phyloP scores from a whole-genome alignment of 1,140 invertebrate species.

The Achatina immaculata region DNA sequence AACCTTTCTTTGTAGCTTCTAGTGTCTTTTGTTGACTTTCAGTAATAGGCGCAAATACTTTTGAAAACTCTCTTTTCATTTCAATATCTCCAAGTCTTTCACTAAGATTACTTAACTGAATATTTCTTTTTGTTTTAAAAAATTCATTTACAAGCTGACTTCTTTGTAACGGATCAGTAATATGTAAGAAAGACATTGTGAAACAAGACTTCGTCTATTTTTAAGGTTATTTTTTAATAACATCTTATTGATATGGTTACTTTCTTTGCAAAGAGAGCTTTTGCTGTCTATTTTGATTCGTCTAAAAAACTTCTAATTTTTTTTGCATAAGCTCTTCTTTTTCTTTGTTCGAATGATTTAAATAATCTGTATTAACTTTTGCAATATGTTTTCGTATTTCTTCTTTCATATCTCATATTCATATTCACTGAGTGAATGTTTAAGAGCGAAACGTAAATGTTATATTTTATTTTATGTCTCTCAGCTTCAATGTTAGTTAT shows the following conservation, averaged over 20 bases:
- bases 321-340: constrained; percentile 1
- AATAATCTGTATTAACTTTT: too few species aligned
- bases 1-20: background rate
- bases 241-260: too few species aligned
- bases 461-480: too few species aligned
- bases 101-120: constrained; percentile 8
- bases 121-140: constrained; percentile 2
- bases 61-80: background rate
- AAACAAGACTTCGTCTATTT: background rate
- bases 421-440: too few species aligned
- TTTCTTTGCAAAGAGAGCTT: too few species aligned
- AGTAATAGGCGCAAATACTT: background rate
- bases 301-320: background rate
- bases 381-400: background rate
- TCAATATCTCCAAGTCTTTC: constrained; percentile 11
- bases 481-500: too few species aligned
- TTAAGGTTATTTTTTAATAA: background rate
- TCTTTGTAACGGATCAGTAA: background rate
- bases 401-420: constrained; percentile 9
- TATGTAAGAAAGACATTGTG: background rate
- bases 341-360: background rate
- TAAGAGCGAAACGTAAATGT: too few species aligned
- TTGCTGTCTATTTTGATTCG: too few species aligned
- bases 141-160: background rate
- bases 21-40: constrained; percentile 8